Evolutionary conservation across 23 tunicate species (phyloP).

Genomic region (Halocynthia aurantium): DNA sequence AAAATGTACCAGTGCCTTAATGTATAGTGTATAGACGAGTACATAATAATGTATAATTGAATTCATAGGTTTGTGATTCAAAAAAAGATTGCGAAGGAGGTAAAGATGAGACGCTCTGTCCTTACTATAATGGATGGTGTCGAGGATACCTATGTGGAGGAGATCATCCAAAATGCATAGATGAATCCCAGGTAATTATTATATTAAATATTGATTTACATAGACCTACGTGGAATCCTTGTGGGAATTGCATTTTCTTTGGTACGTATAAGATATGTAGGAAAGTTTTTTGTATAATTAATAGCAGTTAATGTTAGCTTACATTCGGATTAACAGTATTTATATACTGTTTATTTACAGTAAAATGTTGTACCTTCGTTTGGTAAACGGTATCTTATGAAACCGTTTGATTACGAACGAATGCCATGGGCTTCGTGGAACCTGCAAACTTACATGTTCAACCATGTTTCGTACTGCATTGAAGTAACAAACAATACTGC

Average conservation of each 20-base stretch:
- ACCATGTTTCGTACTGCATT: no score
- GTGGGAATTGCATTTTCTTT: no score
- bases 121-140: slow-evolving; percentile 78
- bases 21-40: background rate
- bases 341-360: background rate
- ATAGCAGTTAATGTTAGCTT: no score
- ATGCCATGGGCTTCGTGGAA: no score
- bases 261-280: no score
- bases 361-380: background rate
- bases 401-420: no score
- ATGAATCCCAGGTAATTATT: slow-evolving; percentile 40
- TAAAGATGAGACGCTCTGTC: slow-evolving; percentile 72
- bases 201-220: no score
- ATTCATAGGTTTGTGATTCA: slow-evolving; percentile 74
- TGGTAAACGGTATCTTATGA: no score
- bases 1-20: background rate
- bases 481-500: no score
- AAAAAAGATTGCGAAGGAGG: slow-evolving; percentile 61
- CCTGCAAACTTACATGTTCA: no score
- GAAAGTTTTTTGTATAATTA: no score
- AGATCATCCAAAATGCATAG: slow-evolving; percentile 54
- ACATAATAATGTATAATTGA: background rate
- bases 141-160: slow-evolving; percentile 75
- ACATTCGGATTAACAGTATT: background rate
- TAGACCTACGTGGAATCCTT: no score